Conservation (phyloP, 2,888 invertebrate genomes). For the Herminia tarsipennalis region DNA sequence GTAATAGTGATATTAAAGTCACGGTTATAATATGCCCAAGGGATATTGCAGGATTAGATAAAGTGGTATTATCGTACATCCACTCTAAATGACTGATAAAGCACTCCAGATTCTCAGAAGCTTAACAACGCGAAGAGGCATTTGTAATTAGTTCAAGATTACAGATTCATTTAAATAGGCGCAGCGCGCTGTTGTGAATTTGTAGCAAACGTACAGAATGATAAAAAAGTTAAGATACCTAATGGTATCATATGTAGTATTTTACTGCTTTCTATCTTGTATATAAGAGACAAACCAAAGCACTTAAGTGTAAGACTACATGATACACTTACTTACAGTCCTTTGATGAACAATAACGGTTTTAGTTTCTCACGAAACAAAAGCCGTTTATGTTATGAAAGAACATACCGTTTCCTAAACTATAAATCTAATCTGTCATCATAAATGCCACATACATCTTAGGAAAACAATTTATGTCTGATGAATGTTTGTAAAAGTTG, state of each 20-base stretch:
- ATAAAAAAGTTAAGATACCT: too few relatives aligned
- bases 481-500: constrained; percentile 11
- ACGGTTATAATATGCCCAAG: too few relatives aligned
- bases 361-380: constrained; percentile 6
- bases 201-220: too few relatives aligned
- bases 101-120: neutral
- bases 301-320: neutral
- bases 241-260: too few relatives aligned
- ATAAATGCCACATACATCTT: constrained; percentile 16
- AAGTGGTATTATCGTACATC: neutral
- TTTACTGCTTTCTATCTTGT: too few relatives aligned
- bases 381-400: constrained; percentile 11
- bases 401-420: constrained; percentile 12
- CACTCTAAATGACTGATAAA: constrained; percentile 1
- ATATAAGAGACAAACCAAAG: too few relatives aligned
- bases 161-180: neutral
- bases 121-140: neutral
- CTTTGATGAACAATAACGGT: constrained; percentile 3
- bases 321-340: too few relatives aligned
- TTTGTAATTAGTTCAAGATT: neutral
- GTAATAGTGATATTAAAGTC: too few relatives aligned
- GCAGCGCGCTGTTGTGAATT: too few relatives aligned
- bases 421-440: constrained; percentile 19
- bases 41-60: neutral
- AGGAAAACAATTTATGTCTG: constrained; percentile 5